Conservation (phyloP, 2,797 vertebrate genomes). For the Scarus forsteni region DNA sequence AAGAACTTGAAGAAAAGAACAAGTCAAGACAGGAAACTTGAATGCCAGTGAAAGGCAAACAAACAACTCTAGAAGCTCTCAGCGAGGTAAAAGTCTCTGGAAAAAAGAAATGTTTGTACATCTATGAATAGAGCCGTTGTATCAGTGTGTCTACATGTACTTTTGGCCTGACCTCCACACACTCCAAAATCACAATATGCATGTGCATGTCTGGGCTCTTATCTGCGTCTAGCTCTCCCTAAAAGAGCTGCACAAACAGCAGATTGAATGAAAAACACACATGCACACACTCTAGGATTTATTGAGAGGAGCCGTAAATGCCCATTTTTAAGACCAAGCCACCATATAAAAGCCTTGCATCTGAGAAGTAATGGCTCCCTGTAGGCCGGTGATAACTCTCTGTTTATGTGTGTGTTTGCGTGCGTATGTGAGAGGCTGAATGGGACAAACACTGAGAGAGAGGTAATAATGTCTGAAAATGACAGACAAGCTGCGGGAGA, state of each 20-base stretch:
- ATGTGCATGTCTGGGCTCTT: background rate
- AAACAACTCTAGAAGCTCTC: too few species aligned
- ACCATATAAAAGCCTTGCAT: constrained; percentile 74
- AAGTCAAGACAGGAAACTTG: too few species aligned
- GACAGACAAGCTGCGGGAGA: constrained; percentile 48
- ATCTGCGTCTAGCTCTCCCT: constrained; percentile 5
- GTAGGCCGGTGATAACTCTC: constrained; percentile 71
- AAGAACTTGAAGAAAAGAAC: too few species aligned
- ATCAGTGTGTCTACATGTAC: too few species aligned
- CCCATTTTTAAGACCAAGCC: constrained; percentile 74
- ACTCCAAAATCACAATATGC: too few species aligned
- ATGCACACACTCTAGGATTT: constrained; percentile 42
- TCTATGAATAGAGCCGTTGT: too few species aligned
- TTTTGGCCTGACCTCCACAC: too few species aligned
- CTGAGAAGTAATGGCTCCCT: constrained; percentile 71
- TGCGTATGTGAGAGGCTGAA: constrained; percentile 26
- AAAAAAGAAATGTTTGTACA: too few species aligned
- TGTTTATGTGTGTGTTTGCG: constrained; percentile 49
- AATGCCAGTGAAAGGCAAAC: too few species aligned
- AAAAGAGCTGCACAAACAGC: constrained; percentile 26
- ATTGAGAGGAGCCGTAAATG: constrained; percentile 68
- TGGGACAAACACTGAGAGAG: constrained; percentile 58
- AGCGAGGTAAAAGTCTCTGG: too few species aligned
- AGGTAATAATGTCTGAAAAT: constrained; percentile 67
- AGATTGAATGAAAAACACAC: constrained; percentile 49